phyloP scores from a whole-genome alignment of 2,113 vertebrate genomes.

The Orycteropus afer region DNA sequence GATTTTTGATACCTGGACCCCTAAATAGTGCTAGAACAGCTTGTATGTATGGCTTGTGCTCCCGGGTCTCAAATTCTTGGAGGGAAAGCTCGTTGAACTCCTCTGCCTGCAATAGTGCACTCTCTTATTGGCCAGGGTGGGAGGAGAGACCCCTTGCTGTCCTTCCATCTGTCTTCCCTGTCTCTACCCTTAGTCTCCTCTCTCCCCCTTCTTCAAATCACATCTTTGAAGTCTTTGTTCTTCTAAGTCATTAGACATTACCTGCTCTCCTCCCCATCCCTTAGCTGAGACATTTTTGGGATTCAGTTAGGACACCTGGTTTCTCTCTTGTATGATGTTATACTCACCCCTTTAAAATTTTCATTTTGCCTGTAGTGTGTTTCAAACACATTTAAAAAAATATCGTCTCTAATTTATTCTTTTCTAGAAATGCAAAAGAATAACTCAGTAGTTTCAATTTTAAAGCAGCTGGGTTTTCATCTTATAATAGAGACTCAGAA shows the following conservation, averaged over 20 bases:
- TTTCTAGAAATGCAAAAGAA: not conserved
- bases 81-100: not conserved
- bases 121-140: not conserved
- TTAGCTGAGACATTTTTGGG: not conserved
- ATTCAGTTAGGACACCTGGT: not conserved
- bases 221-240: not conserved
- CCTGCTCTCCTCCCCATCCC: not conserved
- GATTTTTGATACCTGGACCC: not conserved
- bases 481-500: not conserved
- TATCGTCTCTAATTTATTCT: not conserved
- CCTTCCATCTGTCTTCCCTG: not conserved
- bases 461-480: not conserved
- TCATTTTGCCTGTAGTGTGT: not conserved
- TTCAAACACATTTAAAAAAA: slow-evolving; percentile 1
- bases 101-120: not conserved
- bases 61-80: not conserved
- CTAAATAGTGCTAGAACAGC: not conserved
- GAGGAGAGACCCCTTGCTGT: not conserved
- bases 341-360: not conserved
- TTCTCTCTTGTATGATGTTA: not conserved
- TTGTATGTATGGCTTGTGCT: not conserved
- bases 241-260: not conserved
- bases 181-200: not conserved
- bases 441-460: not conserved
- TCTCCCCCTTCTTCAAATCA: not conserved